Conservation (phyloP, 2,888 invertebrate species). For the Heliconius ismenius region DNA sequence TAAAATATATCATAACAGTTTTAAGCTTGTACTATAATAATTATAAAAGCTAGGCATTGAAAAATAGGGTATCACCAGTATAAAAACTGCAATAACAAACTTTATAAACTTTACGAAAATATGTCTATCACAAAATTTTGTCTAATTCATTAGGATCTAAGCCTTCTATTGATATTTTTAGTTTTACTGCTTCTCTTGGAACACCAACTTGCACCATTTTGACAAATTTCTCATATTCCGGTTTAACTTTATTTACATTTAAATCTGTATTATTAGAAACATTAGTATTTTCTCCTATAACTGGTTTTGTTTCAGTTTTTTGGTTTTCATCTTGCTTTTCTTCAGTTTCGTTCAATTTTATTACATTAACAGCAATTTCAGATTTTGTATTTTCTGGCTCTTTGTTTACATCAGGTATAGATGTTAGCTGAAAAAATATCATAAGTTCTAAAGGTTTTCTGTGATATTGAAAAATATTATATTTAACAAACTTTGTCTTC, state of each 20-base stretch:
- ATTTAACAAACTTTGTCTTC: neutral
- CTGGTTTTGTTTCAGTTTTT: slow-evolving; percentile 15
- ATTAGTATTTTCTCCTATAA: slow-evolving; percentile 25
- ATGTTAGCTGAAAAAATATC: slow-evolving; percentile 71
- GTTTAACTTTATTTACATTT: slow-evolving; percentile 67
- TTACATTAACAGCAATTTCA: slow-evolving; percentile 13
- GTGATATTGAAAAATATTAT: neutral
- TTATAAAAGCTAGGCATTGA: slow-evolving; percentile 27
- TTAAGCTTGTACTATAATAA: slow-evolving; percentile 35
- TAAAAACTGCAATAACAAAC: slow-evolving; percentile 27
- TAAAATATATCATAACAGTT: slow-evolving; percentile 31
- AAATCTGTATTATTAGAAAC: slow-evolving; percentile 23
- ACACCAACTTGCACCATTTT: slow-evolving; percentile 96
- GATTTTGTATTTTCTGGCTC: slow-evolving; percentile 28
- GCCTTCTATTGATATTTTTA: slow-evolving; percentile 92
- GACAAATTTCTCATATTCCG: slow-evolving; percentile 88
- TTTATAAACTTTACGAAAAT: slow-evolving; percentile 16
- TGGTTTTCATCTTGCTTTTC: slow-evolving; percentile 35
- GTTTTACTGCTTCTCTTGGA: slow-evolving; percentile 89
- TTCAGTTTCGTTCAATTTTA: slow-evolving; percentile 23
- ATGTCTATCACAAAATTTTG: slow-evolving; percentile 54
- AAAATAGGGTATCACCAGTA: slow-evolving; percentile 22
- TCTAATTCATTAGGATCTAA: slow-evolving; percentile 88
- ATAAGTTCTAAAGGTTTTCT: neutral
- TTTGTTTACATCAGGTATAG: slow-evolving; percentile 74